Base-by-base conservation (phyloP, 2,797 vertebrate genomes). In the Gobionotothen gibberifrons region DNA sequence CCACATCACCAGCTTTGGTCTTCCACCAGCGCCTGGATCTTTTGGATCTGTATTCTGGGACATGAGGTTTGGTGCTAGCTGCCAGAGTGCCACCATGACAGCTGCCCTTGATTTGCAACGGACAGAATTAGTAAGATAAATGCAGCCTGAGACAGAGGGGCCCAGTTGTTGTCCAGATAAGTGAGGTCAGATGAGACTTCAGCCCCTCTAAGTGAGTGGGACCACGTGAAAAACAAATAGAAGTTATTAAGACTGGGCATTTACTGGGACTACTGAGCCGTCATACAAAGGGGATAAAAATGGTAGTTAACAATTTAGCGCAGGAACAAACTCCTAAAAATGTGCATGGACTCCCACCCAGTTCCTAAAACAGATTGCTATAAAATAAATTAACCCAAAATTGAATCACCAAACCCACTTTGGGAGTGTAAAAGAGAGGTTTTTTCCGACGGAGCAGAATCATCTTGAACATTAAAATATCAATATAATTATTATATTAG, bases 71-170 rank as follows among this genome's bases (percentile, higher is more conserved):
- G 83, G 64, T 79, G 21, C 63, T 16, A n/a, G 56, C 53, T 81
- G 83, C 64, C 76, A 83, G 72, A 72, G 72, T 67, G 78, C 78
- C 72, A 74, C 56, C 79, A 69, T 79, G 77, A 79, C 91, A 94
- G 92, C 91, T 92, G 93, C 83, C 78, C 57, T 69, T 79, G 69
- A 71, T 79, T 67, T 79, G 81, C 69, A 76, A 40, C 60, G 74
- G 88, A 90, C 84, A 88, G 84, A 91, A 88, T 93, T 93, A 90
- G 86, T 62, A 62, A 72, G 85, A 90, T 88, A 87, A 89, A 89
- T 60, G 59, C n/a, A 78, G 74, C 67, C 79, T 74, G 75, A 80
- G 89, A 90, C 89, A 85, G 78, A 85, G 76, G 72, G 76, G 78
- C 73, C 80, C 76, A 69, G 76, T 74, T 84, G 81, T 82, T 82